Evolutionary conservation across 2,888 invertebrate genomes (phyloP).

Genomic region (Microctonus hyperodae): DNA sequence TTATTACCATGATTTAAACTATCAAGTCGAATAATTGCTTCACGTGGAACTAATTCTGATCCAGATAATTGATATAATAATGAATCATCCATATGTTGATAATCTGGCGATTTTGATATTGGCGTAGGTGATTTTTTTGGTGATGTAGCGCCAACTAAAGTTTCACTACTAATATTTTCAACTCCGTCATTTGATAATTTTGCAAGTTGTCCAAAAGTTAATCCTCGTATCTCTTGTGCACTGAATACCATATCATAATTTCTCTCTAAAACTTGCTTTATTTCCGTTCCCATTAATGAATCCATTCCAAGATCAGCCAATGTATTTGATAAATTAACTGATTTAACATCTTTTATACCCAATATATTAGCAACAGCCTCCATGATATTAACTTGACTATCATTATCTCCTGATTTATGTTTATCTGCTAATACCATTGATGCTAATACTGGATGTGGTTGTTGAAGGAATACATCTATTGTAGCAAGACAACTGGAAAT

Average conservation of each 20-base stretch:
- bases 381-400: constrained; percentile 72
- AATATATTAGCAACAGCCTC: constrained; percentile 88
- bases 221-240: constrained; percentile 87
- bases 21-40: constrained; percentile 74
- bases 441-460: constrained; percentile 82
- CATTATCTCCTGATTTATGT: constrained; percentile 68
- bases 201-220: constrained; percentile 80
- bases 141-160: constrained; percentile 36
- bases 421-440: constrained; percentile 91
- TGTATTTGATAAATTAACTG: constrained; percentile 77
- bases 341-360: constrained; percentile 85
- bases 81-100: constrained; percentile 37
- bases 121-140: constrained; percentile 65
- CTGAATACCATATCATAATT: constrained; percentile 90
- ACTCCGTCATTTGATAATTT: constrained; percentile 65
- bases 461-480: constrained; percentile 89
- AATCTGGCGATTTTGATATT: constrained; percentile 21
- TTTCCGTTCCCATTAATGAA: constrained; percentile 98
- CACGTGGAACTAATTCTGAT: constrained; percentile 77
- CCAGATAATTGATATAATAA: constrained; percentile 64
- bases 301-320: constrained; percentile 97
- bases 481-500: constrained; percentile 91
- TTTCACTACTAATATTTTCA: constrained; percentile 39
- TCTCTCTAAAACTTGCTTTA: constrained; percentile 93
- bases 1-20: constrained; percentile 63